Evolutionary conservation across 2,113 vertebrate species (phyloP), one percentile per base, ranked within the genome.

Genomic region (Ceyx margarethae): DNA sequence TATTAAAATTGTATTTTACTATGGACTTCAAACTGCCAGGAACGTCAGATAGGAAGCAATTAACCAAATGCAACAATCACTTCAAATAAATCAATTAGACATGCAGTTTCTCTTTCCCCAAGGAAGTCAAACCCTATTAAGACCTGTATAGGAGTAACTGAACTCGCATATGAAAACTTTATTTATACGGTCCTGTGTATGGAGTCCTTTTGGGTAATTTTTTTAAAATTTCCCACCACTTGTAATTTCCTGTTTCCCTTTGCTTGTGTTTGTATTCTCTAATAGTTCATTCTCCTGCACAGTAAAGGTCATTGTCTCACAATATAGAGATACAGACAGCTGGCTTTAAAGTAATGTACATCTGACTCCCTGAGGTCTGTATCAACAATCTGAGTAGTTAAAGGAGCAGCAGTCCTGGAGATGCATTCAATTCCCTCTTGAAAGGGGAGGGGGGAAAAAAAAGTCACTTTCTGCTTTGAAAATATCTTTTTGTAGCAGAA

Each of bases 271-370:
- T 96, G 58, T 87, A 28, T 89, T 92, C 75, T 91, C 60, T 77
- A 61, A 48, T 85, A 94, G 93, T 92, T 96, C 93, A 94, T 79
- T 94, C 91, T 94, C 94, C 87, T 93, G 94, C 91, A 87, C 89
- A 93, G 77, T 35, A 57, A 94, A 94, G 96, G 96, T 96, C 93
- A 94, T 31, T 89, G 89, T 93, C 93, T 88, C 96, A 94, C 87
- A 91, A 91, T 82, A 94, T 86, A 93, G 73, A 95, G 87, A 93
- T 88, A 90, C 48, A 95, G 93, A 90, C 91, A 95, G 74, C 89
- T 95, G 96, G 89, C 87, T 96, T 94, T 95, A 96, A 96, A 93
- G 89, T 87, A 95, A 93, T 33, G n/a, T 96, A 91, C 90, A 78
- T 89, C 88, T 88, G 95, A 95, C 87, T 94, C 94, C 91, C 83